Evolutionary conservation across 2,113 vertebrate species (phyloP).

Genomic region (Ramphastos sulfuratus): DNA sequence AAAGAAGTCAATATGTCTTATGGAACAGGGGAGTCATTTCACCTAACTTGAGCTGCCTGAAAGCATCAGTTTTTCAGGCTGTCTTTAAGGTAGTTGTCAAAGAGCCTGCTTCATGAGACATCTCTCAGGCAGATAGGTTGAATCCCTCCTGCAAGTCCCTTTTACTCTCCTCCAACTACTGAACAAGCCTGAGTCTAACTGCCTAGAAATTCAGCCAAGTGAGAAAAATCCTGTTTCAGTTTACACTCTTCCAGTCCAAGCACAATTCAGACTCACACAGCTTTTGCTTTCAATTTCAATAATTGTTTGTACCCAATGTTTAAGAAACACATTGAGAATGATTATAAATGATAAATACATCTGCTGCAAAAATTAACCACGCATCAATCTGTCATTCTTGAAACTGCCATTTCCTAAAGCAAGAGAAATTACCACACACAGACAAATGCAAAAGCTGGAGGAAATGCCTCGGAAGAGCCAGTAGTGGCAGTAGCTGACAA

Average conservation of each 20-base stretch:
- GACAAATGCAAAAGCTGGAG: neutral
- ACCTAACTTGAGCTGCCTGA: neutral
- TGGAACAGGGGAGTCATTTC: neutral
- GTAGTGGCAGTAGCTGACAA: neutral
- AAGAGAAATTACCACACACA: neutral
- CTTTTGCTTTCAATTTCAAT: neutral
- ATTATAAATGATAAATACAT: neutral
- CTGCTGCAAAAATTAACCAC: neutral
- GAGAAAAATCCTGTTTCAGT: neutral
- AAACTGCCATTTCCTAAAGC: neutral
- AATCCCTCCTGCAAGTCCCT: neutral
- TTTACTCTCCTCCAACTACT: neutral
- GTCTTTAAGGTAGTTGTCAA: neutral
- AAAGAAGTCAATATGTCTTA: neutral
- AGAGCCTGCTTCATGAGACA: neutral
- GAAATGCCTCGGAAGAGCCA: neutral
- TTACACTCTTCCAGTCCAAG: neutral
- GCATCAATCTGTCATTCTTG: neutral
- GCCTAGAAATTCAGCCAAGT: neutral
- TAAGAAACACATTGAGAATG: neutral
- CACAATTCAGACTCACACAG: neutral
- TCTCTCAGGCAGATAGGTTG: neutral
- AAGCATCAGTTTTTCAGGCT: neutral
- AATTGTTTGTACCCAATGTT: neutral
- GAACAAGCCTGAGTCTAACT: neutral